Evolutionary conservation across 1,140 invertebrate species (phyloP).

Genomic region (Drosophila subpulchrella): DNA sequence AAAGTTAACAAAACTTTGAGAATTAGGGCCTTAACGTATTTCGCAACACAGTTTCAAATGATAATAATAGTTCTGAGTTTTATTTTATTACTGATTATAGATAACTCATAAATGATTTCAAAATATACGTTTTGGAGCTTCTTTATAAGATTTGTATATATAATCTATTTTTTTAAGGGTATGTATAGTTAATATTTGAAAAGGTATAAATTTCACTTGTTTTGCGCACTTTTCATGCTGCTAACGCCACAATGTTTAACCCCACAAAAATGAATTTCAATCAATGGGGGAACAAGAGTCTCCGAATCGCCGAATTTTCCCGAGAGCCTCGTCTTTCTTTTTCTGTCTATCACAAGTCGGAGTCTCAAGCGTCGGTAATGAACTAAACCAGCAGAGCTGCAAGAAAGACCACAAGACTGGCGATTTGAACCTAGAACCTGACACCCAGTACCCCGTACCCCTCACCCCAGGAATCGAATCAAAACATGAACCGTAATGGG

Average conservation of each 20-base stretch:
- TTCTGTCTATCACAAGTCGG: conserved; percentile 35
- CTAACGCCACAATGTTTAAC: conserved; percentile 11
- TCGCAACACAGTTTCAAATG: no score
- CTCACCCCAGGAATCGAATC: conserved; percentile 34
- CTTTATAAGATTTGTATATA: no score
- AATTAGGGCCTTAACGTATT: no score
- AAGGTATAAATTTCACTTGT: conserved; percentile 12
- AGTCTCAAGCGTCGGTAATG: conserved; percentile 73
- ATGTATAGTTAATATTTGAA: background rate
- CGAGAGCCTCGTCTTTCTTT: conserved; percentile 20
- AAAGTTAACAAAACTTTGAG: no score
- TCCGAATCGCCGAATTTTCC: conserved; percentile 22
- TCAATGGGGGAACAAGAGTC: conserved; percentile 6
- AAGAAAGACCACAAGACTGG: conserved; percentile 72
- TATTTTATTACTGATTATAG: no score
- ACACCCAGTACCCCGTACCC: background rate
- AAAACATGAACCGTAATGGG: conserved; percentile 34
- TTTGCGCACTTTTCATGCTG: conserved; percentile 72
- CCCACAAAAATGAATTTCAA: conserved; percentile 14
- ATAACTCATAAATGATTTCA: no score
- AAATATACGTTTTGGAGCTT: no score
- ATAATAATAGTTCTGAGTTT: no score
- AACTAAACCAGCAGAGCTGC: conserved; percentile 62
- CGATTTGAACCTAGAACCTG: conserved; percentile 12
- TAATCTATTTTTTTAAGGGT: background rate